Evolutionary conservation across 2,888 invertebrate species (phyloP).

Genomic region (Vesta saturnalis): DNA sequence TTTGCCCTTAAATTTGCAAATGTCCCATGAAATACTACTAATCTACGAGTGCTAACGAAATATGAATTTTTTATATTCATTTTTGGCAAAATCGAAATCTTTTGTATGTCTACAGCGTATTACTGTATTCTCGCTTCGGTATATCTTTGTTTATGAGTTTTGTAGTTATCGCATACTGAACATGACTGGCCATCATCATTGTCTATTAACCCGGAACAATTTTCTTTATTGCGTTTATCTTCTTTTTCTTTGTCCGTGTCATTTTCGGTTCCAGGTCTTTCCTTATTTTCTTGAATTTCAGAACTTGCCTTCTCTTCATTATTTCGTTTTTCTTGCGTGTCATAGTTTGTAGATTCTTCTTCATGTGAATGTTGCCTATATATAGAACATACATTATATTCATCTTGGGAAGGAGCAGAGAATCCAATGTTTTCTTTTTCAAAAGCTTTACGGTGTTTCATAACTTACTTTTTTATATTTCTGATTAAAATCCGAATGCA

Average conservation of each 20-base stretch:
- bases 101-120: conserved; percentile 29
- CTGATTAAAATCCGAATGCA: too few species aligned
- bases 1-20: conserved; percentile 18
- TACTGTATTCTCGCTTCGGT: not conserved
- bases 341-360: too few species aligned
- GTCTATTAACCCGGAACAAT: too few species aligned
- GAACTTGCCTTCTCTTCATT: too few species aligned
- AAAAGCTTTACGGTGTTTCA: not conserved
- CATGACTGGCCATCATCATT: not conserved
- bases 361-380: not conserved
- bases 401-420: not conserved
- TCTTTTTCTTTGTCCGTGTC: too few species aligned
- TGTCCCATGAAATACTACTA: conserved; percentile 33
- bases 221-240: not conserved
- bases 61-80: conserved; percentile 35
- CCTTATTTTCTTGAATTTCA: too few species aligned
- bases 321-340: too few species aligned
- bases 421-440: not conserved
- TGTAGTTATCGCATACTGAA: not conserved
- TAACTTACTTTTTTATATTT: too few species aligned
- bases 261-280: too few species aligned
- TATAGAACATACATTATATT: not conserved
- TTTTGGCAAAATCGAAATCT: conserved; percentile 34
- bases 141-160: not conserved
- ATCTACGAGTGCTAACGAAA: conserved; percentile 28